phyloP scores from a whole-genome alignment of 2,797 vertebrate species.

The Rhabdophis nuchalis region DNA sequence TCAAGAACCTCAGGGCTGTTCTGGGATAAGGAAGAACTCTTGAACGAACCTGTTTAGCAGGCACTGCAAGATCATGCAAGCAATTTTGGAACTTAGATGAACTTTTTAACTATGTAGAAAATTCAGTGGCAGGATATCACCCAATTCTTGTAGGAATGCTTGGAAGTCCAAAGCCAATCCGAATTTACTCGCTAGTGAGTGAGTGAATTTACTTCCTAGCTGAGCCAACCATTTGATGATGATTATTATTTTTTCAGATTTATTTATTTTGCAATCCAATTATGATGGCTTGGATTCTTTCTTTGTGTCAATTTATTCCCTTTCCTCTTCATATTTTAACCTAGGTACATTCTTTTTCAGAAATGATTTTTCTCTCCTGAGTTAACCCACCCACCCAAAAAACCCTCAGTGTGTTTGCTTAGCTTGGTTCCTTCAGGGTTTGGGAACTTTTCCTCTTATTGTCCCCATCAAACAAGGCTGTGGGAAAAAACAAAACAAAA shows the following conservation, averaged over 20 bases:
- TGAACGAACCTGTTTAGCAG: neutral
- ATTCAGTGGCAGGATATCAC: neutral
- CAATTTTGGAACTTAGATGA: neutral
- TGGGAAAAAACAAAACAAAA: slow-evolving; percentile 4
- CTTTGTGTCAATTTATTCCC: neutral
- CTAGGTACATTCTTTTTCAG: neutral
- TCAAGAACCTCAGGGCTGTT: neutral
- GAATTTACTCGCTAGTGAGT: neutral
- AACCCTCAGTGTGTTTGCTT: neutral
- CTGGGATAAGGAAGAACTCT: neutral
- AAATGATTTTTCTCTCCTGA: neutral
- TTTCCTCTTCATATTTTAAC: neutral
- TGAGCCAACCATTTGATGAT: neutral
- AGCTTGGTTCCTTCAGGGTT: neutral
- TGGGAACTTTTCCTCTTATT: neutral
- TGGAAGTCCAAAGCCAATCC: neutral
- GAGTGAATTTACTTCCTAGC: too few relatives aligned
- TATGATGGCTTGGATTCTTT: neutral
- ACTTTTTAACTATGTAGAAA: neutral
- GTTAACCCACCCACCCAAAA: neutral
- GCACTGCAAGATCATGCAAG: neutral
- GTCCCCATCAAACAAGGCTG: slow-evolving; percentile 35
- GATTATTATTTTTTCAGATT: too few relatives aligned
- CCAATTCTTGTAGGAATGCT: neutral
- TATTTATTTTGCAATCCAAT: neutral